phyloP scores from a whole-genome alignment of 2,113 vertebrate genomes.

The Neogobius melanostomus region DNA sequence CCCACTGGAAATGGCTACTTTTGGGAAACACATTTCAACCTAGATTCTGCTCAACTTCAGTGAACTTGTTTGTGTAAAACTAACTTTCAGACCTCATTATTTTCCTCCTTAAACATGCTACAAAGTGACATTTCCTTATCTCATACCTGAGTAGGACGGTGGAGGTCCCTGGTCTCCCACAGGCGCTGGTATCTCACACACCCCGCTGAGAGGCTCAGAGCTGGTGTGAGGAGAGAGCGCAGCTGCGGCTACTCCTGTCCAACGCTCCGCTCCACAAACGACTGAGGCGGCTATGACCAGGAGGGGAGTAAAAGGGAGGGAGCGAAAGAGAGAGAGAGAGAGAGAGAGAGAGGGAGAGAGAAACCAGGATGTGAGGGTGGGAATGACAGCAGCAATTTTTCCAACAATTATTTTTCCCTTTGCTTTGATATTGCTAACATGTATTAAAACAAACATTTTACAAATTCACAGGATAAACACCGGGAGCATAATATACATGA shows the following conservation, averaged over 20 bases:
- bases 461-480: too few relatives aligned
- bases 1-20: too few relatives aligned
- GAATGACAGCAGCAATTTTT: neutral
- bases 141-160: constrained; percentile 68
- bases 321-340: constrained; percentile 2
- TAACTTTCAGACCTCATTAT: constrained; percentile 16
- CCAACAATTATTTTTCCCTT: too few relatives aligned
- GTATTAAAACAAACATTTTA: too few relatives aligned
- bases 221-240: constrained; percentile 78
- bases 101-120: constrained; percentile 10
- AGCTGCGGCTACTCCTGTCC: constrained; percentile 67
- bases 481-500: too few relatives aligned
- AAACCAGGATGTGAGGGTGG: constrained; percentile 42
- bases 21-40: too few relatives aligned
- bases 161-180: constrained; percentile 61
- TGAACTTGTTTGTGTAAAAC: neutral
- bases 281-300: constrained; percentile 59
- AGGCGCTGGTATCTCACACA: constrained; percentile 79
- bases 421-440: too few relatives aligned
- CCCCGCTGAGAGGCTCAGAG: constrained; percentile 82
- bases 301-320: constrained; percentile 29
- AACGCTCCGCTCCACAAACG: constrained; percentile 58
- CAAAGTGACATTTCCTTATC: too few relatives aligned
- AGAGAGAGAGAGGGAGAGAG: constrained; percentile 18
- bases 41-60: neutral